Percentiles rank a stretch among this genome's conserved stretches.
phyloP scores from a whole-genome alignment of 2,888 invertebrate species.

The Phyto melanocephala region DNA sequence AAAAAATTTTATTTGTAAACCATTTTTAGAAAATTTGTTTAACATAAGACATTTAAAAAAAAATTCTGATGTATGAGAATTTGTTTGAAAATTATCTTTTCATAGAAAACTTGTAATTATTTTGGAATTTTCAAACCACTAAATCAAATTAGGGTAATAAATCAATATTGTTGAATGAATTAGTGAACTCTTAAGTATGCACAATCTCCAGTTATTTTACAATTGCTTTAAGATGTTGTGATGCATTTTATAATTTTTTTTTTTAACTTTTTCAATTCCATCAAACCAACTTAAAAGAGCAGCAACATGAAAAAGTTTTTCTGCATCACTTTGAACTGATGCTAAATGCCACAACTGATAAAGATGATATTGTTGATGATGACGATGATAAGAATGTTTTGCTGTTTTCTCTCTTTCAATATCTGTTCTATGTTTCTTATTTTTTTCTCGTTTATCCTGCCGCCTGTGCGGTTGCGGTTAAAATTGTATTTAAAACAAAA shows the following conservation, averaged over 20 bases:
- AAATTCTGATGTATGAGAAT: too few relatives aligned
- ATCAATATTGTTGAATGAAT: neutral
- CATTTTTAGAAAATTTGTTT: too few relatives aligned
- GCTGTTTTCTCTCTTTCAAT: slow-evolving; percentile 9
- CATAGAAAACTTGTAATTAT: too few relatives aligned
- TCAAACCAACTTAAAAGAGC: neutral
- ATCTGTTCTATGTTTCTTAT: neutral
- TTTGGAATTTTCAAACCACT: too few relatives aligned
- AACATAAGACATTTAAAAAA: too few relatives aligned
- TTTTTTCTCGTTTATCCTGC: slow-evolving; percentile 5
- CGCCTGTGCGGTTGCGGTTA: slow-evolving; percentile 44
- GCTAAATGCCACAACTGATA: slow-evolving; percentile 42
- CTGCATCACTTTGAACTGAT: slow-evolving; percentile 5
- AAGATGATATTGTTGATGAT: slow-evolving; percentile 29
- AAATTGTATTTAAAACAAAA: slow-evolving; percentile 14
- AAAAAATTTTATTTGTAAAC: too few relatives aligned
- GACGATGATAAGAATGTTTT: slow-evolving; percentile 23
- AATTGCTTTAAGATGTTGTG: slow-evolving; percentile 38
- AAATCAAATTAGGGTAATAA: too few relatives aligned
- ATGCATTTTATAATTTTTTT: slow-evolving; percentile 8
- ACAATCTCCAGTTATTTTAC: slow-evolving; percentile 40
- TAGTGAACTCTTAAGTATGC: neutral
- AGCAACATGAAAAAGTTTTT: slow-evolving; percentile 26
- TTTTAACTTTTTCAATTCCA: neutral
- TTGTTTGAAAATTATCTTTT: too few relatives aligned